phyloP scores from a whole-genome alignment of 2,797 vertebrate species.

The Poecilia gillii region DNA sequence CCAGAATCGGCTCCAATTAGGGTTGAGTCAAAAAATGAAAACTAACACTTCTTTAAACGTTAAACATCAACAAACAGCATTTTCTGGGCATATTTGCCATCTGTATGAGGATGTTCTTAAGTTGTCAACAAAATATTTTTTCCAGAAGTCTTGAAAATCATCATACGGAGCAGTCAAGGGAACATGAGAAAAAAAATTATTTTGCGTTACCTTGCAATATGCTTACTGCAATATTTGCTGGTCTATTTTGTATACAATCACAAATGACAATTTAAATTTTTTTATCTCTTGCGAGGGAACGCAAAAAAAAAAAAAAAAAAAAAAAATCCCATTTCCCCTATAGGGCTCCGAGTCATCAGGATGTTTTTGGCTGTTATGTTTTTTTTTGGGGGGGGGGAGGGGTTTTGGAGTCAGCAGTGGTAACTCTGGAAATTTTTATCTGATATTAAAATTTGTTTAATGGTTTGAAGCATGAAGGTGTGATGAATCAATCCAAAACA shows the following conservation, averaged over 20 bases:
- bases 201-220: too few species aligned
- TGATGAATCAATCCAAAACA: neutral
- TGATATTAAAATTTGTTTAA: neutral
- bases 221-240: too few species aligned
- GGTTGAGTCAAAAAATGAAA: neutral
- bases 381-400: neutral
- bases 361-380: neutral
- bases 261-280: too few species aligned
- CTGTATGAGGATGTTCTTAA: too few species aligned
- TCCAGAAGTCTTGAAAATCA: too few species aligned
- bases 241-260: too few species aligned
- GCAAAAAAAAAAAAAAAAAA: too few species aligned
- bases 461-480: neutral
- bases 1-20: neutral
- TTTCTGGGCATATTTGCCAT: neutral
- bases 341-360: neutral
- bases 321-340: neutral
- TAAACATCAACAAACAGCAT: neutral
- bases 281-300: too few species aligned
- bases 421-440: neutral
- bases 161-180: too few species aligned
- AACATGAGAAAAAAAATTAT: too few species aligned
- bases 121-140: too few species aligned
- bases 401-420: too few species aligned
- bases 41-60: neutral